Evolutionary conservation across 1,140 invertebrate species (phyloP).

Genomic region (Drosophila sechellia): DNA sequence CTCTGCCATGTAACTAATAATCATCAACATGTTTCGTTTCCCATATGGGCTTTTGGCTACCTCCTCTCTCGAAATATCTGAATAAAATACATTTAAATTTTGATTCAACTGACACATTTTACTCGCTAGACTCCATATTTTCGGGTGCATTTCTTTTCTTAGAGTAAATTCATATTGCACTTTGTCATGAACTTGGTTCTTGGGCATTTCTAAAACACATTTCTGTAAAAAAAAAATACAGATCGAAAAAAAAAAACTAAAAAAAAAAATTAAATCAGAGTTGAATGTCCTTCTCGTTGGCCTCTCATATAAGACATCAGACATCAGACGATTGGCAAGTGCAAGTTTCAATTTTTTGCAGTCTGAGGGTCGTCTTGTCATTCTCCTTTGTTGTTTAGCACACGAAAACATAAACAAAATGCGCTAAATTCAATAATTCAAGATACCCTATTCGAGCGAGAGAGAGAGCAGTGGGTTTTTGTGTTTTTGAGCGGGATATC

Average conservation of each 20-base stretch:
- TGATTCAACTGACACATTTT: slow-evolving; percentile 6
- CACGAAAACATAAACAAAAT: slow-evolving; percentile 62
- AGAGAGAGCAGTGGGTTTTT: slow-evolving; percentile 12
- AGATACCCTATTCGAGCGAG: slow-evolving; percentile 12
- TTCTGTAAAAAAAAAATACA: slow-evolving; percentile 10
- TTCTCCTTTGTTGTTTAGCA: slow-evolving; percentile 33
- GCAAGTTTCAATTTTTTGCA: slow-evolving; percentile 2
- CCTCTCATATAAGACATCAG: background rate
- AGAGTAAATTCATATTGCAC: slow-evolving; percentile 72
- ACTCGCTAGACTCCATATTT: slow-evolving; percentile 6
- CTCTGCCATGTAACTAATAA: slow-evolving; percentile 19
- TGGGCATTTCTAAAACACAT: slow-evolving; percentile 31
- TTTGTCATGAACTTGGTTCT: slow-evolving; percentile 73
- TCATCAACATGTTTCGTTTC: background rate
- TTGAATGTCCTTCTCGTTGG: background rate
- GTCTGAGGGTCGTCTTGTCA: slow-evolving; percentile 1
- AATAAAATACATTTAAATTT: slow-evolving; percentile 2
- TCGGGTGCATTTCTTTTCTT: slow-evolving; percentile 28
- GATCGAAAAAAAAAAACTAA: slow-evolving; percentile 10
- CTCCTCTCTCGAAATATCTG: background rate
- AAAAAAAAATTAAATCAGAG: slow-evolving; percentile 28
- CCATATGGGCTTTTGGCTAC: background rate
- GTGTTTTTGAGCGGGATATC: slow-evolving; percentile 3
- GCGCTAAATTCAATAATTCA: slow-evolving; percentile 53
- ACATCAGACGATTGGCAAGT: slow-evolving; percentile 13